Evolutionary conservation across 1,140 invertebrate genomes (phyloP).

Genomic region (Drosophila pruinosa): DNA sequence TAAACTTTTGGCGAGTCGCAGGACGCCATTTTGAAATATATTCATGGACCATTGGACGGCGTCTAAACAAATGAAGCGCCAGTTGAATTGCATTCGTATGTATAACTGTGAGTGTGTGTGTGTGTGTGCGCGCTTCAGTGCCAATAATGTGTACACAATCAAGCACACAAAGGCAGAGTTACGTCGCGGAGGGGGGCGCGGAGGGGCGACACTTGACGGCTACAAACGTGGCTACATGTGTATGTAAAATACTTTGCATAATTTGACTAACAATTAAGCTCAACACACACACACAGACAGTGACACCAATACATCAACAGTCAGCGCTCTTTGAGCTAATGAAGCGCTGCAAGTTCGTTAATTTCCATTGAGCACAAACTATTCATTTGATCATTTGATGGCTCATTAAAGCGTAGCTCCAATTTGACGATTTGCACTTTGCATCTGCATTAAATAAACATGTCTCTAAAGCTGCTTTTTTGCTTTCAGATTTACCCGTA

Average conservation of each 20-base stretch:
- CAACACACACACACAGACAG: neutral
- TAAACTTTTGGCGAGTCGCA: constrained; percentile 46
- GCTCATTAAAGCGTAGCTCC: constrained; percentile 18
- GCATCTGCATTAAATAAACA: neutral
- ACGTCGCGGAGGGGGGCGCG: neutral
- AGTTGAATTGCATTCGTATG: neutral
- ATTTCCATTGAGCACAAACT: constrained; percentile 22
- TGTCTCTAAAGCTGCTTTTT: neutral
- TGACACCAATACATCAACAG: neutral
- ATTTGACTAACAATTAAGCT: constrained; percentile 69
- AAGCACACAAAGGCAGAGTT: constrained; percentile 6
- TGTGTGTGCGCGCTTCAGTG: constrained; percentile 13
- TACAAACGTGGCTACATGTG: constrained; percentile 33
- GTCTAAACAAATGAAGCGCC: constrained; percentile 68
- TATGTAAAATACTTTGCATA: constrained; percentile 58
- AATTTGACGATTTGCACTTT: neutral
- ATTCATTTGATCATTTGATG: constrained; percentile 21
- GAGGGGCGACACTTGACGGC: constrained; percentile 29
- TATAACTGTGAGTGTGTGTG: neutral
- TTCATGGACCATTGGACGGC: constrained; percentile 75
- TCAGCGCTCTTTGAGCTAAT: constrained; percentile 33
- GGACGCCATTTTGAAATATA: constrained; percentile 67
- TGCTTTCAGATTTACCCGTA: constrained; percentile 8
- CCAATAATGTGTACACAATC: constrained; percentile 23
- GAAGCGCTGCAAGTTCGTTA: constrained; percentile 42